Evolutionary conservation across 2,888 invertebrate species (phyloP).

Genomic region (Didymodactylos carnosus): DNA sequence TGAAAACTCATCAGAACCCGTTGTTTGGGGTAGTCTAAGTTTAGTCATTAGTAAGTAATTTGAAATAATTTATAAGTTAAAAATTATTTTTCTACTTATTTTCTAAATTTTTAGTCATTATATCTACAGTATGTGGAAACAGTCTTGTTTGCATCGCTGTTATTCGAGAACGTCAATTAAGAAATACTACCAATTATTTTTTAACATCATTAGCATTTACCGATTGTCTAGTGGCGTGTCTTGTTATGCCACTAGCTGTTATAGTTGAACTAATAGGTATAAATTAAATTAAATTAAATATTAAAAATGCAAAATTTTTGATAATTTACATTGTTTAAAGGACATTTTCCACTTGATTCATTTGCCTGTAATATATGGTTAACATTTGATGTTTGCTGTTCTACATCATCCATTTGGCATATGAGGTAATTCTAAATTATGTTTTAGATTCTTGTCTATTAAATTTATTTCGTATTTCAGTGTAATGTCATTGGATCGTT

Average conservation of each 20-base stretch:
- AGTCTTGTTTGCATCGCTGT: conserved; percentile 79
- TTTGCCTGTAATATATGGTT: not conserved
- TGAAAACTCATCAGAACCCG: no score
- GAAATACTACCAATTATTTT: conserved; percentile 88
- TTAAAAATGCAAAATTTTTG: no score
- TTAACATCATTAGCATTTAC: conserved; percentile 75
- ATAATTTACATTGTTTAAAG: no score
- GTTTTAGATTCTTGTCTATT: conserved; percentile 31
- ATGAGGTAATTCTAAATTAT: not conserved
- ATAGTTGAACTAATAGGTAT: conserved; percentile 78
- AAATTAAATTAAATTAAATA: no score
- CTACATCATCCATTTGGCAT: not conserved
- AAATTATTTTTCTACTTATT: no score
- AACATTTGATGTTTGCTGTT: not conserved
- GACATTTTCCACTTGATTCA: not conserved
- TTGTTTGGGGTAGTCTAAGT: no score
- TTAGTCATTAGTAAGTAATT: no score
- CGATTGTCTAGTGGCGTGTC: conserved; percentile 69
- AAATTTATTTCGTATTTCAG: conserved; percentile 42
- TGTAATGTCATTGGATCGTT: conserved; percentile 45
- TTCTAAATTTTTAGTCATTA: conserved; percentile 10
- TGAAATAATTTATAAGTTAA: no score
- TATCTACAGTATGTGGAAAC: conserved; percentile 48
- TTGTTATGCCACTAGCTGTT: conserved; percentile 86
- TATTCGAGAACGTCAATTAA: conserved; percentile 63